phyloP scores from a whole-genome alignment of 2,888 invertebrate genomes.

The Caenorhabditis sulstoni region DNA sequence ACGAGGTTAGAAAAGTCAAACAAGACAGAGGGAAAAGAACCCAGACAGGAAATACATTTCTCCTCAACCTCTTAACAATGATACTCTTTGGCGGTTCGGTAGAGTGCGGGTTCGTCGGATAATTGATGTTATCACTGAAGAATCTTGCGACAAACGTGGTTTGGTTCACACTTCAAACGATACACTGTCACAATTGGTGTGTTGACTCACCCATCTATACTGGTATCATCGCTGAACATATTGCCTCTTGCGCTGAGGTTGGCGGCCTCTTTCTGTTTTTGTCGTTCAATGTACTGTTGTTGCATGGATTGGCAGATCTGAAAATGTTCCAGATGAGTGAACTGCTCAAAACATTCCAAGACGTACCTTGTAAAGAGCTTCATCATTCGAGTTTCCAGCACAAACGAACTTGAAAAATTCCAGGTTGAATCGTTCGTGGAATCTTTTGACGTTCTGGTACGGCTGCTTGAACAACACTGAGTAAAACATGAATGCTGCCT shows the following conservation, averaged over 20 bases:
- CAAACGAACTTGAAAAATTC: slow-evolving; percentile 70
- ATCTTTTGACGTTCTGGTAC: slow-evolving; percentile 58
- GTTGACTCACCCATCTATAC: slow-evolving; percentile 72
- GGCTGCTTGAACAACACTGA: slow-evolving; percentile 63
- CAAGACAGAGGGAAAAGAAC: background rate
- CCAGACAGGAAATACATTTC: background rate
- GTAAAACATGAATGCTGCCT: slow-evolving; percentile 73
- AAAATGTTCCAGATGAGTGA: no score
- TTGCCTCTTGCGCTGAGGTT: slow-evolving; percentile 60
- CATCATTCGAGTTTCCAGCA: slow-evolving; percentile 59
- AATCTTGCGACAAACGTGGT: background rate
- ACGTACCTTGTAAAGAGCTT: slow-evolving; percentile 68
- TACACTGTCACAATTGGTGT: no score
- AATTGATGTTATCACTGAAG: slow-evolving; percentile 41
- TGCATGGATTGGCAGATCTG: slow-evolving; percentile 73
- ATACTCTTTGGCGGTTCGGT: slow-evolving; percentile 49
- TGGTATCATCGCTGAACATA: slow-evolving; percentile 77
- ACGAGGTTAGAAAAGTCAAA: background rate
- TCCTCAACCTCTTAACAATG: slow-evolving; percentile 33
- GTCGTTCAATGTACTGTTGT: slow-evolving; percentile 53
- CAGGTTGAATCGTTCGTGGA: slow-evolving; percentile 71
- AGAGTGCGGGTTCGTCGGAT: slow-evolving; percentile 8
- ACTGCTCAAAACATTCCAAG: background rate
- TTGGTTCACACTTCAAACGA: no score
- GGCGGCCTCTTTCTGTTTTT: slow-evolving; percentile 53